Conservation (phyloP, 2,113 vertebrate species). For the Pardalotus punctatus region DNA sequence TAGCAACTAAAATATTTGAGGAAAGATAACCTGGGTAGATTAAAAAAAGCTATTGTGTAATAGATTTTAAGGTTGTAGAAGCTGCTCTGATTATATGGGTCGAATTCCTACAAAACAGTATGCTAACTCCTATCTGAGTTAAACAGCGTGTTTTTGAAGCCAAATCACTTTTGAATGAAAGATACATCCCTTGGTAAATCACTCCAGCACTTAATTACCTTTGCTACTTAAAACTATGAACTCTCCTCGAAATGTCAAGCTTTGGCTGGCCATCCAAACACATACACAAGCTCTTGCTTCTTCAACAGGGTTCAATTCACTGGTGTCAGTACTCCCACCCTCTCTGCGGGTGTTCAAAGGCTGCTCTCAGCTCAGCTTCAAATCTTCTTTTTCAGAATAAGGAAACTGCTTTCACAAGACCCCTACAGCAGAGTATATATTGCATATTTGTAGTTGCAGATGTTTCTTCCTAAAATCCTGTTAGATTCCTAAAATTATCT, state of each 20-base stretch:
- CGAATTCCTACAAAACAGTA: not conserved
- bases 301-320: not conserved
- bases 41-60: not conserved
- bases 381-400: not conserved
- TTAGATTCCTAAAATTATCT: not conserved
- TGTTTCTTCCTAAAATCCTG: not conserved
- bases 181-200: not conserved
- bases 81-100: not conserved
- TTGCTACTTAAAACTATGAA: not conserved
- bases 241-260: not conserved
- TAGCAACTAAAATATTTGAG: not conserved
- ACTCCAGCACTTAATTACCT: not conserved
- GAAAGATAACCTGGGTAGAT: not conserved
- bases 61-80: not conserved
- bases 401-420: not conserved
- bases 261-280: not conserved
- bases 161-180: not conserved
- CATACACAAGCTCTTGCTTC: not conserved
- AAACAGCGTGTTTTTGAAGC: not conserved
- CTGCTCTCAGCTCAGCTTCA: not conserved
- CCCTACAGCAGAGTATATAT: not conserved
- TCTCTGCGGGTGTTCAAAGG: not conserved
- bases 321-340: not conserved
- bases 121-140: not conserved
- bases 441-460: not conserved